Evolutionary conservation across 1,140 invertebrate genomes (phyloP).

Genomic region (Cherax destructor): DNA sequence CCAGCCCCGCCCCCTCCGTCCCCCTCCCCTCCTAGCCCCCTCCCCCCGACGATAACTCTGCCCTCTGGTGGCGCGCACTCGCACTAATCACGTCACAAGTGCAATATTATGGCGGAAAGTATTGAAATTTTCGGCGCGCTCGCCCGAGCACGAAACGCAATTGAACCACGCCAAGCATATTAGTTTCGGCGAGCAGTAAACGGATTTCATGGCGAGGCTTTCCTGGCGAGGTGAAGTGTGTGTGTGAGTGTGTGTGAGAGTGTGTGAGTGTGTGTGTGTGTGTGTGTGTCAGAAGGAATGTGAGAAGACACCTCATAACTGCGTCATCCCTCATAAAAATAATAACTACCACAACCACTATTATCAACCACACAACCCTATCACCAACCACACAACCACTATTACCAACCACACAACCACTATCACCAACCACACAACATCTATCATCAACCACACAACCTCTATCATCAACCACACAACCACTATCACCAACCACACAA

Average conservation of each 20-base stretch:
- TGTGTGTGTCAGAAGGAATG: too few species aligned
- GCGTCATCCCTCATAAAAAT: too few species aligned
- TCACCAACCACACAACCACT: too few species aligned
- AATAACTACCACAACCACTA: too few species aligned
- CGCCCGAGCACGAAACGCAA: slow-evolving; percentile 63
- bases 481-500: too few species aligned
- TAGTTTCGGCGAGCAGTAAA: slow-evolving; percentile 62
- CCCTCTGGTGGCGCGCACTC: slow-evolving; percentile 64
- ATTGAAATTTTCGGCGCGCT: slow-evolving; percentile 67
- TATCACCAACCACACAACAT: too few species aligned
- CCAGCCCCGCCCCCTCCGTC: neutral
- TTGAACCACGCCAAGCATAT: slow-evolving; percentile 68
- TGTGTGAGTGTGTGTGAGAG: neutral
- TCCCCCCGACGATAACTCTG: slow-evolving; percentile 55
- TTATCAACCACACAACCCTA: too few species aligned
- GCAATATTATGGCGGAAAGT: slow-evolving; percentile 68
- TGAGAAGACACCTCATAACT: too few species aligned
- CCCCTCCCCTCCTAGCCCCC: neutral
- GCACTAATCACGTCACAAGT: slow-evolving; percentile 68
- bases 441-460: too few species aligned
- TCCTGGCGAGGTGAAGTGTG: slow-evolving; percentile 46
- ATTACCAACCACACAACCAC: too few species aligned
- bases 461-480: too few species aligned
- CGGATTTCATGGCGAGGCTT: slow-evolving; percentile 67
- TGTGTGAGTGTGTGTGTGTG: neutral